These are phyloP conservation scores for Drosophila bocqueti DNA, from an alignment of 1,140 invertebrate genomes.

Conservation along the genomic window DNA sequence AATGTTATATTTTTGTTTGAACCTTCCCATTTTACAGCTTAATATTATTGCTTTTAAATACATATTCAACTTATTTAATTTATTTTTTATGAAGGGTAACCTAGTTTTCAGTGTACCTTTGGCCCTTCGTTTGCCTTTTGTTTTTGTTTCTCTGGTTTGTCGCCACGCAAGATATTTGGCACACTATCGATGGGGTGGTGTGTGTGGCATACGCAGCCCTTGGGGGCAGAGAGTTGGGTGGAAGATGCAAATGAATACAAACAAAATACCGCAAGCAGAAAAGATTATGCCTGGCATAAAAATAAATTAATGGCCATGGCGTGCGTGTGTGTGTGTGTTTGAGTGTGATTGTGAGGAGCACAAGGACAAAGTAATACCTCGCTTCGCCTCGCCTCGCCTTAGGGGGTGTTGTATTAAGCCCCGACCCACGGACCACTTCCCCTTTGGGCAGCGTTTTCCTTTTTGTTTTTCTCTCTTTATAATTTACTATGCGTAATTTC, in stretches of 20 bases:
- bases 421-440: background rate
- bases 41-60: background rate
- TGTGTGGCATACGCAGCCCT: background rate
- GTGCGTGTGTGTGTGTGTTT: conserved; percentile 25
- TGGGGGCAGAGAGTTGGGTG: background rate
- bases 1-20: too few relatives aligned
- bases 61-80: background rate
- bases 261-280: conserved; percentile 53
- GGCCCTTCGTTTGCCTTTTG: conserved; percentile 39
- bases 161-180: conserved; percentile 44
- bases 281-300: conserved; percentile 80
- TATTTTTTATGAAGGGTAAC: background rate
- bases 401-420: conserved; percentile 61
- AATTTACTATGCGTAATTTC: conserved; percentile 79
- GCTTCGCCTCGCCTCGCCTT: conserved; percentile 51
- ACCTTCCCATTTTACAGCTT: too few relatives aligned
- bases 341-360: conserved; percentile 22
- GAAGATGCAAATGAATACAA: conserved; percentile 58
- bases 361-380: conserved; percentile 69
- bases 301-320: conserved; percentile 74
- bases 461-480: conserved; percentile 58
- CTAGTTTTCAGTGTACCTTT: conserved; percentile 10
- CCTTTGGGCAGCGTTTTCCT: conserved; percentile 15
- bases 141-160: conserved; percentile 42
- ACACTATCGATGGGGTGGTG: conserved; percentile 42